Evolutionary conservation across 1,140 invertebrate genomes (phyloP).

Genomic region (Rhagoletis zephyria): DNA sequence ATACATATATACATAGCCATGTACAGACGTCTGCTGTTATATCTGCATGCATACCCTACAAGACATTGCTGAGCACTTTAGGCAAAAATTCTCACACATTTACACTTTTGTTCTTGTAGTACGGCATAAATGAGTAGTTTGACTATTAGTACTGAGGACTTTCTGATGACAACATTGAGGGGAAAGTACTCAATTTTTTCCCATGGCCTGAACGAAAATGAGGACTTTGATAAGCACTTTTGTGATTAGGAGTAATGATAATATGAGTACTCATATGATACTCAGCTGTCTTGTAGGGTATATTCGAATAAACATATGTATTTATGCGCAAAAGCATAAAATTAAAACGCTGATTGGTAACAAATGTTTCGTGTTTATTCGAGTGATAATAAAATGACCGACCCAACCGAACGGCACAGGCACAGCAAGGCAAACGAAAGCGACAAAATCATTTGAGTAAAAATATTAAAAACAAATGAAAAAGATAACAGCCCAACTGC

Average conservation of each 20-base stretch:
- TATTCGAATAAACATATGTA: conserved; percentile 34
- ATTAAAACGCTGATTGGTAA: conserved; percentile 57
- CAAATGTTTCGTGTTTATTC: conserved; percentile 58
- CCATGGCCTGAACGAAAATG: too few species aligned
- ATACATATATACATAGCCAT: not conserved
- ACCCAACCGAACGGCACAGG: not conserved
- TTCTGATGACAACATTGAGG: too few species aligned
- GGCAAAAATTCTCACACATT: too few species aligned
- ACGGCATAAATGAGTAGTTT: too few species aligned
- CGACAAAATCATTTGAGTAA: conserved; percentile 29
- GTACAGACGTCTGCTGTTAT: not conserved
- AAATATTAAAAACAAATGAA: not conserved
- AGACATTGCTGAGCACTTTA: too few species aligned
- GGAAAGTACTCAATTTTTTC: too few species aligned
- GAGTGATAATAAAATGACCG: conserved; percentile 54
- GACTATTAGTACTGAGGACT: too few species aligned
- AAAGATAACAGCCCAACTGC: not conserved
- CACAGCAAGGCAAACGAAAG: not conserved
- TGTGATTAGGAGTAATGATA: too few species aligned
- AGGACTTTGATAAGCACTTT: too few species aligned
- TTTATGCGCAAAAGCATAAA: conserved; percentile 29
- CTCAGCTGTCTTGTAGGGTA: not conserved
- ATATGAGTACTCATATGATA: too few species aligned
- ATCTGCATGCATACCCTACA: too few species aligned
- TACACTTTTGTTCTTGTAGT: too few species aligned